Evolutionary conservation across 2,888 invertebrate genomes (phyloP).

Genomic region (Nomada flava): DNA sequence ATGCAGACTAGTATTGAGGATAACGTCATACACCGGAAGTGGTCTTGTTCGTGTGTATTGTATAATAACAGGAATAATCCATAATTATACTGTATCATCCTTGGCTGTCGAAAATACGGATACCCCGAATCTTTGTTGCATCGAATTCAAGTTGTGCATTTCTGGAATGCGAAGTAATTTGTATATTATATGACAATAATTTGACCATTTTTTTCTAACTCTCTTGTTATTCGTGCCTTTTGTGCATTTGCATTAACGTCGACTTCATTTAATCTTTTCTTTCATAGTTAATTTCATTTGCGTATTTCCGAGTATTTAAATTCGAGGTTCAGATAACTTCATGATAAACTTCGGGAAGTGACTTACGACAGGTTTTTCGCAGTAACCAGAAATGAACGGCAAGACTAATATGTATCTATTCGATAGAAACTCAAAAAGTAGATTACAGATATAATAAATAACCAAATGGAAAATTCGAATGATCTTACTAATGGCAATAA

Average conservation of each 20-base stretch:
- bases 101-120: neutral
- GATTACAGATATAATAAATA: no score
- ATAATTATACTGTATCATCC: neutral
- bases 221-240: no score
- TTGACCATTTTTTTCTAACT: no score
- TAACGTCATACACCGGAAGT: conserved; percentile 15
- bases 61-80: neutral
- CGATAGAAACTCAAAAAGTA: conserved; percentile 12
- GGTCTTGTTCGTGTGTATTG: neutral
- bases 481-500: neutral
- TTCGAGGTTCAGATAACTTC: neutral
- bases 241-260: no score
- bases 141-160: neutral
- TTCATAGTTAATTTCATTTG: neutral
- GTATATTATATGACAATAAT: no score
- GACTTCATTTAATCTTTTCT: no score
- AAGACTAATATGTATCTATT: neutral
- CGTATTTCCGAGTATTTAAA: neutral
- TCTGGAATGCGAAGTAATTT: neutral
- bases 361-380: neutral
- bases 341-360: neutral
- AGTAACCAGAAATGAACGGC: neutral
- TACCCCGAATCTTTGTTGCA: neutral
- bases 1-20: neutral
- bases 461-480: conserved; percentile 6